Percentiles rank a stretch among this genome's conserved stretches.
These are phyloP conservation scores for Catagonus wagneri DNA, from an alignment of 2,113 vertebrate species.

Conservation along the genomic window DNA sequence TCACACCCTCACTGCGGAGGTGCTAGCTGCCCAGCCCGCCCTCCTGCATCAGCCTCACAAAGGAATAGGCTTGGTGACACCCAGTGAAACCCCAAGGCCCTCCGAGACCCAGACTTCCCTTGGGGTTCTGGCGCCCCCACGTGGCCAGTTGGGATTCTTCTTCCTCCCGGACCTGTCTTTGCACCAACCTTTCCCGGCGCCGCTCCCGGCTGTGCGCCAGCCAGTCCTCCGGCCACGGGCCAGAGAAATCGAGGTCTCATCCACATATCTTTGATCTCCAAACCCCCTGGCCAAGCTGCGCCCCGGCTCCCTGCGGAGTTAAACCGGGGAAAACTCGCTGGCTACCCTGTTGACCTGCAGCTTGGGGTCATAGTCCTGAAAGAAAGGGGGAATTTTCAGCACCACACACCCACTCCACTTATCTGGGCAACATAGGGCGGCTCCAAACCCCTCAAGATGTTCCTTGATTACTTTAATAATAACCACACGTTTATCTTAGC, in stretches of 20 bases:
- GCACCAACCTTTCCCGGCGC: neutral
- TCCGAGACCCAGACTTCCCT: neutral
- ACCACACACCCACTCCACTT: too few species aligned
- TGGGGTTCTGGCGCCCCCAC: neutral
- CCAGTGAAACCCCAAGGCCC: neutral
- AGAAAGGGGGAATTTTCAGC: neutral
- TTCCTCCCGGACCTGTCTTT: neutral
- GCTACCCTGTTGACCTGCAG: neutral
- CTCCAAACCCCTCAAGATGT: neutral
- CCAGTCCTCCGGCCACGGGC: neutral
- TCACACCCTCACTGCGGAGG: fast-evolving
- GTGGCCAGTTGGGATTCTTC: neutral
- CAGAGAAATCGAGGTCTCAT: fast-evolving
- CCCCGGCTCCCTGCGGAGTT: neutral
- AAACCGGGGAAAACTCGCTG: neutral
- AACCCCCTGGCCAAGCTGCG: neutral
- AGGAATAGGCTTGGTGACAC: neutral
- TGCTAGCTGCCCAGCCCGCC: neutral
- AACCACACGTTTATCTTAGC: neutral
- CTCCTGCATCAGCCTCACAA: neutral
- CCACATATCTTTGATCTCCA: neutral
- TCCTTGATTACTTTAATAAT: neutral
- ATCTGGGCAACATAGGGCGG: neutral
- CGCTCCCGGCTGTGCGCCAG: neutral
- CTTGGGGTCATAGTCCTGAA: neutral